phyloP scores from a whole-genome alignment of 2,888 invertebrate species.

The Ceriagrion tenellum region DNA sequence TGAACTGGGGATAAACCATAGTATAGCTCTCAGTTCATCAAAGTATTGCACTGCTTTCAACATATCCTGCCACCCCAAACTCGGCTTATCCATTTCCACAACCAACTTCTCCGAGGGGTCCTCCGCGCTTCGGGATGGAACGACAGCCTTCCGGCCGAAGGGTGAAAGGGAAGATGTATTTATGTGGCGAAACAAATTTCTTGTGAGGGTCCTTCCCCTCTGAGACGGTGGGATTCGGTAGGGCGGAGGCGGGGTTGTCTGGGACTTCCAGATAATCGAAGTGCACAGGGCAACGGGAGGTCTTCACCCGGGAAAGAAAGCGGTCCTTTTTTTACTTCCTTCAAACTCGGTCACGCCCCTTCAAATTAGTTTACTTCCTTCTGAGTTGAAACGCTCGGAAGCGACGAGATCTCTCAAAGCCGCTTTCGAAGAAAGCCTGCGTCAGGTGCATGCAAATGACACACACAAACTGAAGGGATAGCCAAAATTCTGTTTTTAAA shows the following conservation, averaged over 20 bases:
- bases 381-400: not conserved
- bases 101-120: not conserved
- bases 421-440: not conserved
- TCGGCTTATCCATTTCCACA: not conserved
- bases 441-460: not conserved
- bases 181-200: conserved; percentile 22
- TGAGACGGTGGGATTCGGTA: not conserved
- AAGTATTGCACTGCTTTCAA: no score
- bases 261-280: not conserved
- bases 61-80: not conserved
- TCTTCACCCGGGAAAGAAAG: not conserved
- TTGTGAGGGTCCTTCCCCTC: not conserved
- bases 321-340: not conserved
- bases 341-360: conserved; percentile 13
- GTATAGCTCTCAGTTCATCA: no score
- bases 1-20: no score
- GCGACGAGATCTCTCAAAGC: not conserved
- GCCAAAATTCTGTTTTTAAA: not conserved
- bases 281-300: not conserved
- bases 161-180: not conserved
- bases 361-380: not conserved
- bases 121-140: not conserved
- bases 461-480: not conserved
- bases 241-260: not conserved
- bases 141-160: not conserved